Base-by-base conservation (phyloP, 2,888 invertebrate species). In the Allolobophora icterica region DNA sequence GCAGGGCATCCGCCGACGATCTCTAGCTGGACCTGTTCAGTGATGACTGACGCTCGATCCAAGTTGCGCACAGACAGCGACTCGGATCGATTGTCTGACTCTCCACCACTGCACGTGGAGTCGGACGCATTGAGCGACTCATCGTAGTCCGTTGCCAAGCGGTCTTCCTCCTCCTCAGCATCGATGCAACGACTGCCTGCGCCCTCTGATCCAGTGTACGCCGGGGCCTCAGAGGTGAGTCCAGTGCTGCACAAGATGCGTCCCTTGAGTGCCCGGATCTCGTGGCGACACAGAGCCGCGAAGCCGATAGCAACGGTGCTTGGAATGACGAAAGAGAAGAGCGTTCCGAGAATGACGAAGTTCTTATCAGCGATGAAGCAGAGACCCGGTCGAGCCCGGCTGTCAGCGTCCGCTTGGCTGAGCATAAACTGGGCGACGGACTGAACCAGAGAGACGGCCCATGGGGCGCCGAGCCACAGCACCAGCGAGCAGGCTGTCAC, bases 321-420 rank as follows among this genome's bases (percentile, higher is more conserved):
- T 30, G 92, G 92, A 42, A 92, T 92, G 45, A 92, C 58, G 90
- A 91, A 93, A 15, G 92, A 92, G 89, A 93, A 93, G 52, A 92
- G 90, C 19, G 92, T 92, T 40, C 93, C 92, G 30, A 93, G 91
- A 15, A 93, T 91, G 40, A 93, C 71, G 91, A 93, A 93, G 87
- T 93, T 93, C 89, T 92, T 92, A 83, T 93, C 93, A 13, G 92
- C 91, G 84, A 93, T 92, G 90, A 93, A 92, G 89, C 93, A 93
- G 45, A 93, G 91, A 19, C 92, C 91, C 24, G 52, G 90, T 6
- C 90, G 91, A 33, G 33, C 30, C 19, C 92, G 89, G 38, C 90
- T 92, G 83, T 91, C 92, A 33, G 91, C 91, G 83, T 92, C 93
- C 33, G 91, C 92, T 90, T 92, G 92, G 90, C 92, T 93, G 19